Conservation (phyloP, 2,888 invertebrate genomes). For the Morinoia aosen region DNA sequence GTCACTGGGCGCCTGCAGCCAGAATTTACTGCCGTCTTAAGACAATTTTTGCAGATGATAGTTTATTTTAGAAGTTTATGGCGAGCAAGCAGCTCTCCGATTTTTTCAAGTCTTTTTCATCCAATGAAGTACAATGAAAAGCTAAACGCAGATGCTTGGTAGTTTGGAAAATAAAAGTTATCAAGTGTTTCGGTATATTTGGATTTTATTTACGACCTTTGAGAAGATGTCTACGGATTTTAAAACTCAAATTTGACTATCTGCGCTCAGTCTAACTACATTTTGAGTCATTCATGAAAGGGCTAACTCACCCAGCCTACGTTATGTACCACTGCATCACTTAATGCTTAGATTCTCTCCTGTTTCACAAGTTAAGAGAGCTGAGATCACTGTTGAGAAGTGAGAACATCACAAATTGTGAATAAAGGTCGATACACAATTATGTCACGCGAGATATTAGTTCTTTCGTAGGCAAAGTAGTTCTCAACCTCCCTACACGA, state of each 20-base stretch:
- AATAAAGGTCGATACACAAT: too few species aligned
- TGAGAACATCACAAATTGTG: too few species aligned
- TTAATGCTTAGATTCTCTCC: too few species aligned
- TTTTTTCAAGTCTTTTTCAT: background rate
- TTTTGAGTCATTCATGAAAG: too few species aligned
- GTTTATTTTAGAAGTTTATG: background rate
- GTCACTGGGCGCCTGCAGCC: conserved; percentile 12
- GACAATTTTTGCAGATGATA: background rate
- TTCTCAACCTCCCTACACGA: too few species aligned
- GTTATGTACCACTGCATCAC: too few species aligned
- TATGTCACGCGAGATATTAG: too few species aligned
- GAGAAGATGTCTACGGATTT: background rate
- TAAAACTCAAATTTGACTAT: background rate
- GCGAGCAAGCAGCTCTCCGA: background rate
- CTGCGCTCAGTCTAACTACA: background rate
- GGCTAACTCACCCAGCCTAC: too few species aligned
- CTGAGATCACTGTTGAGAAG: too few species aligned
- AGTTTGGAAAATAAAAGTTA: background rate
- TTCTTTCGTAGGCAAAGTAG: too few species aligned
- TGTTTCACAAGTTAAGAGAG: too few species aligned
- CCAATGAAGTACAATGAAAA: background rate
- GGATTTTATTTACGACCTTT: background rate
- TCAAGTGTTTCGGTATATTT: too few species aligned
- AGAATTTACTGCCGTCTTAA: background rate
- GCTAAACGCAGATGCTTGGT: background rate